These are phyloP conservation scores for Odocoileus virginianus DNA, from an alignment of 2,113 vertebrate genomes.

Conservation along the genomic window DNA sequence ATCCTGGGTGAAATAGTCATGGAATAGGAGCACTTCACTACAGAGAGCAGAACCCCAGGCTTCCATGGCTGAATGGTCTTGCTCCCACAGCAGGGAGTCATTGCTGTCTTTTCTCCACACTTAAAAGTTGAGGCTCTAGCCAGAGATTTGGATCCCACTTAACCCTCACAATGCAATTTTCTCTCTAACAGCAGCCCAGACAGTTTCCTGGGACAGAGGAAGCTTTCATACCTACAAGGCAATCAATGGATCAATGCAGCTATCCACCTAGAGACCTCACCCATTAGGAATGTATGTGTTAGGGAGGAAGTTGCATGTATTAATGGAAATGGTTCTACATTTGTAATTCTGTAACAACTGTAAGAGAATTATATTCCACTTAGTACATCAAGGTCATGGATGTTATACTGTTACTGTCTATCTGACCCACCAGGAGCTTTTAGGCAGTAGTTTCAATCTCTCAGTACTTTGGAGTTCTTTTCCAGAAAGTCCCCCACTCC, in stretches of 20 bases:
- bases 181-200: neutral
- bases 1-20: neutral
- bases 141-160: neutral
- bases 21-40: neutral
- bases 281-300: neutral
- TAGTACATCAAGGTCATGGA: neutral
- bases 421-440: neutral
- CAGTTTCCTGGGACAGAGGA: neutral
- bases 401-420: neutral
- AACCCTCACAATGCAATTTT: neutral
- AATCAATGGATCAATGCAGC: neutral
- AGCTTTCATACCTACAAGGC: neutral
- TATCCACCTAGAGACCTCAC: neutral
- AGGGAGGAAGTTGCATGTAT: neutral
- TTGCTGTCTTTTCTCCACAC: neutral
- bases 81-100: neutral
- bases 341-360: neutral
- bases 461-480: neutral
- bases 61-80: too few species aligned
- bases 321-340: neutral
- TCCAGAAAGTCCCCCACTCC: neutral
- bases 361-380: neutral
- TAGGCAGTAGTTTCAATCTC: neutral
- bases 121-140: neutral
- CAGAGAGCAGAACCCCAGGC: neutral